Base-by-base conservation (phyloP, 2,888 invertebrate genomes). In the Amiota mariae region DNA sequence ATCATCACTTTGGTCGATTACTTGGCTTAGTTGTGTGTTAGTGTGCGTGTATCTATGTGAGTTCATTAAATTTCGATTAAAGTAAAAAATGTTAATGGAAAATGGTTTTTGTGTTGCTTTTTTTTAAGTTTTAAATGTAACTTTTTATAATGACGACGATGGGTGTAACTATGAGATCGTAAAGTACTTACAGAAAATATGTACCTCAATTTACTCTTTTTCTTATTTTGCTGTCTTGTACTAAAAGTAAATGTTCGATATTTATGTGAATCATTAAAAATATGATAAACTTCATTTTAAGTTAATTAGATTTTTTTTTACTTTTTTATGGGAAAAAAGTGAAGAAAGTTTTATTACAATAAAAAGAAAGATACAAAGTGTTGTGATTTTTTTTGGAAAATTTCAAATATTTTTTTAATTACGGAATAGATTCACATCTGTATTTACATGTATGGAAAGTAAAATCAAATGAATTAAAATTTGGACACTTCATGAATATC, bases 1-100 rank as follows among this genome's bases (percentile, higher is more conserved):
- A 83, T 83, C 81, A 78, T 74, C 71, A 76, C 74, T 76, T 76
- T 36, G 63, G 36, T 59, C 15, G n/a, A 10, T 10, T 57, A 18
- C 18, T 10, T 15, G n/a, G 57, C 20, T 57, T 57, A 56, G 6
- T 56, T 15, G 57, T 20, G 13, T 15, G 54, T 11, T 54, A n/a
- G 57, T 57, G 57, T 57, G 57, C 57, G 1, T 57, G 57, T 68
- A 20, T 59, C 18, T 59, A 20, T 20, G 18, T 59, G 57, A 51
- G 67, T 24, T 68, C 67, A 68, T 68, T 68, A 68, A 68, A 68
- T 36, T 68, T 47, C 51, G 67, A 68, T 68, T 68, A 68, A 68
- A 47, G 66, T 48, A n/a, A 66, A 66, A 18, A 59, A 59, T 12
- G 59, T 59, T 59, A 24, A 11, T 18, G 18, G 20, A 20, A 59